A percentile compares a stretch with the other conserved stretches of the same genome.
These are phyloP conservation scores for Beroe ovata DNA, from an alignment of 37 sponge, comb jelly and placozoan genomes.

Conservation along the genomic window DNA sequence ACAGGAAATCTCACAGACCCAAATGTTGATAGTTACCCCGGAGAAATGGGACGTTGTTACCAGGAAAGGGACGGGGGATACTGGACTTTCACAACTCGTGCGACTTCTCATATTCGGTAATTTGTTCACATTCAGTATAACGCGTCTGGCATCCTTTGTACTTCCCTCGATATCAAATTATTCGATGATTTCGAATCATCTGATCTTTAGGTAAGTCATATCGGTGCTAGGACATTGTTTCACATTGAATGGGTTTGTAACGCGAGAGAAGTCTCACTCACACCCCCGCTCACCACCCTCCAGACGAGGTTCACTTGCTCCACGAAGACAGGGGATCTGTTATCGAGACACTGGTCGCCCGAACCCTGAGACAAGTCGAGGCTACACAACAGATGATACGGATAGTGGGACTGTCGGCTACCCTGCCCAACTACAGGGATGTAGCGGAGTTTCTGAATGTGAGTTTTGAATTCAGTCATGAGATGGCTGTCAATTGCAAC, in stretches of 20 bases:
- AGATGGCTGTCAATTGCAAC: too few species aligned
- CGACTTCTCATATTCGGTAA: constrained; percentile 83
- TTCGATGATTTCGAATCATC: too few species aligned
- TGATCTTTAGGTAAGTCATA: too few species aligned
- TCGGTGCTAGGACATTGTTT: too few species aligned
- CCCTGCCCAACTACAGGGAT: constrained; percentile 96
- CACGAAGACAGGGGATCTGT: constrained; percentile 98
- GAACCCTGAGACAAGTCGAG: constrained; percentile 96
- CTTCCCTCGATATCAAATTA: too few species aligned
- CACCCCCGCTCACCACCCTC: too few species aligned
- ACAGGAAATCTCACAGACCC: constrained; percentile 86
- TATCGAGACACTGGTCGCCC: constrained; percentile 93
- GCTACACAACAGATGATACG: constrained; percentile 91
- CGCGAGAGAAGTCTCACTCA: too few species aligned
- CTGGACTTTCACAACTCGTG: constrained; percentile 86
- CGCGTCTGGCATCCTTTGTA: too few species aligned
- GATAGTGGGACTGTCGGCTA: constrained; percentile 97
- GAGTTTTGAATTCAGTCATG: too few species aligned
- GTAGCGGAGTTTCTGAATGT: constrained; percentile 82
- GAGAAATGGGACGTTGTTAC: constrained; percentile 99
- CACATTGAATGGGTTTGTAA: too few species aligned
- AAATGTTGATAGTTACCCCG: constrained; percentile 98
- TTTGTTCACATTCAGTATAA: neutral
- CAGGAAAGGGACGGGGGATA: constrained; percentile 94
- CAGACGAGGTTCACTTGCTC: constrained; percentile 94